These are phyloP conservation scores for Galerucella pusilla DNA, from an alignment of 2,888 invertebrate species.

Conservation along the genomic window DNA sequence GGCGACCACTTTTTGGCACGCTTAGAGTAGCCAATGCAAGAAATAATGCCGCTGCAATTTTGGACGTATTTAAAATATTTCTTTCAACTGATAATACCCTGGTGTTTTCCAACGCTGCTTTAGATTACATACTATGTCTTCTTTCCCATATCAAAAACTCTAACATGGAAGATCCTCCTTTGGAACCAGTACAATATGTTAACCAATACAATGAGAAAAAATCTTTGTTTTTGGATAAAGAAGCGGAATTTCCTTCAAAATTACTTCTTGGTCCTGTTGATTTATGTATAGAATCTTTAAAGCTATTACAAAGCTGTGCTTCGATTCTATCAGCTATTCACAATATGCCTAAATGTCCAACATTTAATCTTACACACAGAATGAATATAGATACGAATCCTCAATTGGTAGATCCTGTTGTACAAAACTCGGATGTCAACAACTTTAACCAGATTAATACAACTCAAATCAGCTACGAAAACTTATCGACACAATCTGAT, in stretches of 20 bases:
- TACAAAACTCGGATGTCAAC: conserved; percentile 72
- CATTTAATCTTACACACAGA: conserved; percentile 89
- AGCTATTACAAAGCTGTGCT: conserved; percentile 87
- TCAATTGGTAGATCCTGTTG: conserved; percentile 86
- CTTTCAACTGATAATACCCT: conserved; percentile 91
- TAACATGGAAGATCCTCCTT: conserved; percentile 63
- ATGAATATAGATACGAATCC: conserved; percentile 82
- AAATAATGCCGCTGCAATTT: conserved; percentile 76
- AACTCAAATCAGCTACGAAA: conserved; percentile 74
- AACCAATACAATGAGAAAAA: conserved; percentile 47
- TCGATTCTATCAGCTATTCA: conserved; percentile 92
- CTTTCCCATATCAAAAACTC: conserved; percentile 81
- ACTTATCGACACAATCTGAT: conserved; percentile 68
- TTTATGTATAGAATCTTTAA: conserved; percentile 82
- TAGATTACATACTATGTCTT: conserved; percentile 93
- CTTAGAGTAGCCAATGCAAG: conserved; percentile 84
- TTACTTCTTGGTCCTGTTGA: conserved; percentile 63
- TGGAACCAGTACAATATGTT: conserved; percentile 54
- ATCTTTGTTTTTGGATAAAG: conserved; percentile 56
- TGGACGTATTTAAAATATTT: conserved; percentile 95
- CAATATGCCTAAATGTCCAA: conserved; percentile 94
- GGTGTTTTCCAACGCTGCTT: conserved; percentile 93
- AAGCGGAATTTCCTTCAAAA: conserved; percentile 56
- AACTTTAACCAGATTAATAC: conserved; percentile 75
- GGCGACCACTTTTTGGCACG: conserved; percentile 95